Evolutionary conservation across 2,113 vertebrate genomes (phyloP).

Genomic region (Toxotes chatareus): DNA sequence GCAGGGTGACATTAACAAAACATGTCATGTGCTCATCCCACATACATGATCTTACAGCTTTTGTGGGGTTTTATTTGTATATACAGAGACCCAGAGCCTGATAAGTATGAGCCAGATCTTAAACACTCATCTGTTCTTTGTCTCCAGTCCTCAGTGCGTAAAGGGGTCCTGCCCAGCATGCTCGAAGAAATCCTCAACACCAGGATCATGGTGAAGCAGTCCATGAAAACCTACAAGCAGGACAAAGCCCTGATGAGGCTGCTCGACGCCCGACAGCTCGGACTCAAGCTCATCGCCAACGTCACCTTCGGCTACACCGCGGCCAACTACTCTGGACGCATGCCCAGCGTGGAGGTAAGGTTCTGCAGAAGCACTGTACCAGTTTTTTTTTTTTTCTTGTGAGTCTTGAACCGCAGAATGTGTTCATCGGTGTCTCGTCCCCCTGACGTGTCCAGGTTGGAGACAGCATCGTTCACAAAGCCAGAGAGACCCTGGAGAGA

Average conservation of each 20-base stretch:
- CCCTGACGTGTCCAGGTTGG: constrained; percentile 85
- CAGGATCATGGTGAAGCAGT: constrained; percentile 96
- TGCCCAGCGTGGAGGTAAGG: constrained; percentile 94
- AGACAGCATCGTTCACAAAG: constrained; percentile 98
- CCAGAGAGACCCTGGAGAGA: constrained; percentile 96
- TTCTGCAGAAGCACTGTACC: too few relatives aligned
- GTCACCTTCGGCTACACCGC: constrained; percentile 95
- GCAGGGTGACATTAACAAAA: neutral
- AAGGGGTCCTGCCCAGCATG: constrained; percentile 95
- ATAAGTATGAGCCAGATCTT: too few relatives aligned
- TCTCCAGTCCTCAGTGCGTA: constrained; percentile 91
- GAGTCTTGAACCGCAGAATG: neutral
- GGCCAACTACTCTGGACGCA: constrained; percentile 96
- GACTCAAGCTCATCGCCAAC: constrained; percentile 97
- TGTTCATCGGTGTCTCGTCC: neutral
- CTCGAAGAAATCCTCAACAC: constrained; percentile 97
- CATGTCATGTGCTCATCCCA: too few relatives aligned
- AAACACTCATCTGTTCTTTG: neutral
- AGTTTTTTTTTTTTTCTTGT: too few relatives aligned
- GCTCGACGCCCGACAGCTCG: constrained; percentile 95
- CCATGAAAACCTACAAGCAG: constrained; percentile 92
- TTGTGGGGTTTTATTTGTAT: too few relatives aligned
- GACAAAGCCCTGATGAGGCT: constrained; percentile 92
- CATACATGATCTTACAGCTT: too few relatives aligned
- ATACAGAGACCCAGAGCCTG: too few relatives aligned